Conservation (phyloP, 1,140 invertebrate genomes). For the Asbolus verrucosus region DNA sequence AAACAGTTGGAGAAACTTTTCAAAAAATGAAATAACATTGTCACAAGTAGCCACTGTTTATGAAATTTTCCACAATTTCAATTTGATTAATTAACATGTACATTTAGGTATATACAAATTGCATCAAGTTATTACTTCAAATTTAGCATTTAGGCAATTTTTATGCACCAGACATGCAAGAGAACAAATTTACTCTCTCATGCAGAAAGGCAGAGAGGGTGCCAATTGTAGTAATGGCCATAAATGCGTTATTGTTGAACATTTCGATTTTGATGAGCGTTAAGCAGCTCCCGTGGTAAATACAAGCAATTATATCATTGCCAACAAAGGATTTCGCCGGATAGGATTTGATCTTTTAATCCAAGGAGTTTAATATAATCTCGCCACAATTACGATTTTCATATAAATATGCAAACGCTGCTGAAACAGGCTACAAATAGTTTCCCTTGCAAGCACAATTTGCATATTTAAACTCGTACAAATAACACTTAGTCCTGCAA, state of each 20-base stretch:
- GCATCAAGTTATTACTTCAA: too few relatives aligned
- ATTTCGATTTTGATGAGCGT: constrained; percentile 37
- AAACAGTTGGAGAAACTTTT: too few relatives aligned
- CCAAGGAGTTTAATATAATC: constrained; percentile 35
- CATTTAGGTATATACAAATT: too few relatives aligned
- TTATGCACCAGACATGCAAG: too few relatives aligned
- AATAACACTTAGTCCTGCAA: not conserved
- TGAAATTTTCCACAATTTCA: too few relatives aligned
- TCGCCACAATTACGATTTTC: constrained; percentile 14
- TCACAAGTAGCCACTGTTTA: too few relatives aligned
- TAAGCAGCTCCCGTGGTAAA: constrained; percentile 26
- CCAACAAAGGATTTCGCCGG: constrained; percentile 9
- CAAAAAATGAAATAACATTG: too few relatives aligned
- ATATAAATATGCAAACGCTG: constrained; percentile 26
- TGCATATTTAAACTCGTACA: constrained; percentile 23
- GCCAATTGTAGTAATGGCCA: too few relatives aligned
- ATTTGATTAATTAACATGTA: too few relatives aligned
- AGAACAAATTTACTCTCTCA: too few relatives aligned
- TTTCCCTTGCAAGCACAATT: constrained; percentile 29
- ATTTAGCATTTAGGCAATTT: too few relatives aligned
- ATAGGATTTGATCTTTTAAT: constrained; percentile 33
- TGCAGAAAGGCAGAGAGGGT: too few relatives aligned
- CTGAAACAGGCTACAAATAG: constrained; percentile 17
- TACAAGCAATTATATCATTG: constrained; percentile 37
- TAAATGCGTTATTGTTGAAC: constrained; percentile 17